Percentiles rank a stretch among this genome's conserved stretches.
These are phyloP conservation scores for Yponomeuta cagnagella DNA, from an alignment of 2,888 invertebrate genomes.

Conservation along the genomic window DNA sequence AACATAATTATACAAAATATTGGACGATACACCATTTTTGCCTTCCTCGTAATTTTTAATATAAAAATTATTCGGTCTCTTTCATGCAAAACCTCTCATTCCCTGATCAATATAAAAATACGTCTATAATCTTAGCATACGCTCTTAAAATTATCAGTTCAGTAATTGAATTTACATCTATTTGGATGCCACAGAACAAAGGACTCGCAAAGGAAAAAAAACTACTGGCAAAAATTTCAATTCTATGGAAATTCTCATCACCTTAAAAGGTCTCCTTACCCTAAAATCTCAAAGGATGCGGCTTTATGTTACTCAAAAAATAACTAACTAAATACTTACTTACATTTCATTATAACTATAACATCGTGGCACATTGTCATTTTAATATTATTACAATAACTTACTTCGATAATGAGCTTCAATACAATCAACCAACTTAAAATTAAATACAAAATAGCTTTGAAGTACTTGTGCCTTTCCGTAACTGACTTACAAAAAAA, in stretches of 20 bases:
- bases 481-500: constrained; percentile 15
- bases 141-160: constrained; percentile 65
- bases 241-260: constrained; percentile 10
- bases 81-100: constrained; percentile 33
- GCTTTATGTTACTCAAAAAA: neutral
- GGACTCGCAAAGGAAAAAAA: constrained; percentile 1
- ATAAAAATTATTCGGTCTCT: constrained; percentile 68
- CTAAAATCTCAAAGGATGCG: constrained; percentile 11
- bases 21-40: constrained; percentile 64
- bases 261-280: constrained; percentile 2
- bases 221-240: constrained; percentile 12
- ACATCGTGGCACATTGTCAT: constrained; percentile 31
- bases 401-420: constrained; percentile 27
- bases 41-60: constrained; percentile 68
- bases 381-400: constrained; percentile 27
- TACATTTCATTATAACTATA: constrained; percentile 4
- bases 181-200: constrained; percentile 33
- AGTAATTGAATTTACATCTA: constrained; percentile 31
- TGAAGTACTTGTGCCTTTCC: constrained; percentile 68
- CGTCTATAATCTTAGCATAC: neutral
- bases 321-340: neutral
- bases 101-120: neutral
- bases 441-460: constrained; percentile 22
- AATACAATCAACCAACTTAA: neutral
- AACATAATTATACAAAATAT: constrained; percentile 41